Percentiles rank a stretch among this genome's conserved stretches.
These are phyloP conservation scores for Drosophila ercepeae DNA, from an alignment of 1,140 invertebrate genomes.

Conservation along the genomic window DNA sequence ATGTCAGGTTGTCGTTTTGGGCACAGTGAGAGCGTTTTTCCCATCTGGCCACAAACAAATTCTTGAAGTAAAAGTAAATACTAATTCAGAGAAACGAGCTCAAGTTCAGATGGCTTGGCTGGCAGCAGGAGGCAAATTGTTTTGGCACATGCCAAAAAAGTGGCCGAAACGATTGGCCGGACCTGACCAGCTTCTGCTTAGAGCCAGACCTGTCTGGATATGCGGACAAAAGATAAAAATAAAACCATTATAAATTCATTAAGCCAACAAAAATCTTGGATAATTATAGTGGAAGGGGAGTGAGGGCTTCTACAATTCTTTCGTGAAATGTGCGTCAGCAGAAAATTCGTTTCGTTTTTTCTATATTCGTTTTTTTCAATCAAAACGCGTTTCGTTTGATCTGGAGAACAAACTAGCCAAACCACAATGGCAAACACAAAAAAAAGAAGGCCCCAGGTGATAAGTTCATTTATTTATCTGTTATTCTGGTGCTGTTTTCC, in stretches of 20 bases:
- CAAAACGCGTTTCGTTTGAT: conserved; percentile 44
- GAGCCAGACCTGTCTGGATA: conserved; percentile 58
- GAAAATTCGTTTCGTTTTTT: conserved; percentile 9
- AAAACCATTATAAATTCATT: conserved; percentile 66
- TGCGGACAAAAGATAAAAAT: conserved; percentile 21
- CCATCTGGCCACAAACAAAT: conserved; percentile 17
- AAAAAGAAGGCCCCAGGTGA: conserved; percentile 48
- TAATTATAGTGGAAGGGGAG: conserved; percentile 31
- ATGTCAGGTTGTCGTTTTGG: conserved; percentile 47
- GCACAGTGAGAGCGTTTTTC: conserved; percentile 46
- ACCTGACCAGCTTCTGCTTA: conserved; percentile 27
- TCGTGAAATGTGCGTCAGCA: conserved; percentile 62
- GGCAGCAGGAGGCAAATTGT: conserved; percentile 60
- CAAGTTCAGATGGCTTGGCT: conserved; percentile 57
- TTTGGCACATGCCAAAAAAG: conserved; percentile 69
- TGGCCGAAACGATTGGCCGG: too few relatives aligned
- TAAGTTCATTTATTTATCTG: conserved; percentile 61
- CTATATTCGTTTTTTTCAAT: neutral
- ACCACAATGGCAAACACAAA: conserved; percentile 35
- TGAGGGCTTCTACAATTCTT: conserved; percentile 16
- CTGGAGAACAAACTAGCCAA: conserved; percentile 38
- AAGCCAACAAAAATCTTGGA: conserved; percentile 47
- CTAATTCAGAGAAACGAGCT: conserved; percentile 33
- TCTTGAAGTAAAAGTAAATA: conserved; percentile 70
- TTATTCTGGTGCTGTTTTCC: conserved; percentile 47